Percentiles rank a stretch among this genome's conserved stretches.
These are phyloP conservation scores for Bombus huntii DNA, from an alignment of 1,140 invertebrate genomes.

Conservation along the genomic window DNA sequence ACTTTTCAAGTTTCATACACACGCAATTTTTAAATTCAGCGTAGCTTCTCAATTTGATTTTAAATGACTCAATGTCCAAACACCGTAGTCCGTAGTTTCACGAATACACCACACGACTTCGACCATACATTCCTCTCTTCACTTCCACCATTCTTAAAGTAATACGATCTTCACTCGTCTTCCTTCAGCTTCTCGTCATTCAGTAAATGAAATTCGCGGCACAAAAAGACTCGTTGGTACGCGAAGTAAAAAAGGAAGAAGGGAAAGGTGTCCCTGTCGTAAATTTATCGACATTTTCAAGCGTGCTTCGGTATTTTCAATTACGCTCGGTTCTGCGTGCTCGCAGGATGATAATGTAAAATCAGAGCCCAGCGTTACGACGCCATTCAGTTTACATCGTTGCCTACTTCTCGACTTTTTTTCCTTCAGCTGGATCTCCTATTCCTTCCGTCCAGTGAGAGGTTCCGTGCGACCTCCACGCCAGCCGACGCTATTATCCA, in stretches of 20 bases:
- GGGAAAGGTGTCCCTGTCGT: neutral
- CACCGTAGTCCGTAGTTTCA: too few relatives aligned
- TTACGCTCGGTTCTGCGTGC: slow-evolving; percentile 31
- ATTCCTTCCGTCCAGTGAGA: neutral
- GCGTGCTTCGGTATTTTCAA: slow-evolving; percentile 60
- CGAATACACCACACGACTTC: neutral
- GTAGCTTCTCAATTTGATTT: too few relatives aligned
- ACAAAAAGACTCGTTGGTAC: neutral
- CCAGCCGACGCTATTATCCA: slow-evolving; percentile 39
- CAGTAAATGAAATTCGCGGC: neutral
- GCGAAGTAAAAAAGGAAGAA: too few relatives aligned
- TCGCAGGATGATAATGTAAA: slow-evolving; percentile 44
- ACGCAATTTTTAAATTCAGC: too few relatives aligned
- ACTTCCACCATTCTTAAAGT: neutral
- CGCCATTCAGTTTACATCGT: slow-evolving; percentile 29
- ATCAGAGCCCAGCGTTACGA: neutral
- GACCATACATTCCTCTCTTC: neutral
- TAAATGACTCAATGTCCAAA: too few relatives aligned
- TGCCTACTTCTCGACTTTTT: neutral
- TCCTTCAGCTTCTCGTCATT: neutral
- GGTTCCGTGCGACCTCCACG: neutral
- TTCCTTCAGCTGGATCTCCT: too few relatives aligned
- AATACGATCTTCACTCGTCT: neutral
- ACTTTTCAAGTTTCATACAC: too few relatives aligned
- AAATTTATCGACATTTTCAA: slow-evolving; percentile 67